These are phyloP conservation scores for Anomalospiza imberbis DNA, from an alignment of 2,797 vertebrate genomes.

Conservation along the genomic window DNA sequence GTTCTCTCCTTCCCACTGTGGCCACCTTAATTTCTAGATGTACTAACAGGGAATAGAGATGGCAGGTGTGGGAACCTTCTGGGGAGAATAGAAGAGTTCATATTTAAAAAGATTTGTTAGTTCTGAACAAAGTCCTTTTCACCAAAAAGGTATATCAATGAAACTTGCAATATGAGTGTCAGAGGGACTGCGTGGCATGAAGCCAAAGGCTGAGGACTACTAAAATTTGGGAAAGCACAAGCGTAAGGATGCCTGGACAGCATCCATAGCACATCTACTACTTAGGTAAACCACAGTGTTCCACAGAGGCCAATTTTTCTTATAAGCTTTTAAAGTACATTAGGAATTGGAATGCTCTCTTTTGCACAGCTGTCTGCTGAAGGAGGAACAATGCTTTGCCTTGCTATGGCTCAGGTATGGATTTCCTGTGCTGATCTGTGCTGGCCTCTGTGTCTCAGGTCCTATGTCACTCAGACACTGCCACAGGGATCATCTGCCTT, in stretches of 20 bases:
- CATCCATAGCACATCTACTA: background rate
- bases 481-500: background rate
- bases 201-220: background rate
- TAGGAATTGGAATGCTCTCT: background rate
- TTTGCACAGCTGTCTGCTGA: background rate
- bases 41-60: background rate
- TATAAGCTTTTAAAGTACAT: background rate
- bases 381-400: background rate
- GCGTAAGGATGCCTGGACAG: background rate
- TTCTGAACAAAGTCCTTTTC: background rate
- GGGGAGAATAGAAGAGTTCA: background rate
- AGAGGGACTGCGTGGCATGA: background rate
- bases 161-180: background rate
- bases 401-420: background rate
- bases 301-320: background rate
- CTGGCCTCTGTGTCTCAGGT: background rate
- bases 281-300: background rate
- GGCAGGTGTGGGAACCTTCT: background rate
- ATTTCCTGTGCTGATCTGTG: background rate
- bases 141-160: background rate
- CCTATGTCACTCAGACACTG: background rate
- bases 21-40: background rate
- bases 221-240: background rate
- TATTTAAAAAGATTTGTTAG: background rate
- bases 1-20: background rate